phyloP scores from a whole-genome alignment of 2,888 invertebrate genomes.

The Myopa testacea region DNA sequence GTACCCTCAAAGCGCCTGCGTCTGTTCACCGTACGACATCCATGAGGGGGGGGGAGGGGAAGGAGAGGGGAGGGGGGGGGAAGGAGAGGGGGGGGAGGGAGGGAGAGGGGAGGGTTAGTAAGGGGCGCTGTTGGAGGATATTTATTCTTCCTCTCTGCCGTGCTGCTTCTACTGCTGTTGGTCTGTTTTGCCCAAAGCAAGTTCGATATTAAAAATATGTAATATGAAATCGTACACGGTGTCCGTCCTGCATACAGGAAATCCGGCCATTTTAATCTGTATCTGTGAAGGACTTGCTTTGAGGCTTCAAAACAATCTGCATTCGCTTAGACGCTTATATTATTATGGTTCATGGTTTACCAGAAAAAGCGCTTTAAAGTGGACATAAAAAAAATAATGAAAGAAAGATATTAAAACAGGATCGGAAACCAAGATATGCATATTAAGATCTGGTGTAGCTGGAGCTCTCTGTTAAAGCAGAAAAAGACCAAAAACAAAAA shows the following conservation, averaged over 20 bases:
- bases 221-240: conserved; percentile 3
- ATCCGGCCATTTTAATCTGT: conserved; percentile 36
- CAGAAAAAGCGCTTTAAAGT: too few species aligned
- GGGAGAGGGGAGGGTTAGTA: too few species aligned
- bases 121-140: not conserved
- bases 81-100: too few species aligned
- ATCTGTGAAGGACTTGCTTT: conserved; percentile 24
- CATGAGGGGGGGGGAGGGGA: too few species aligned
- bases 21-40: not conserved
- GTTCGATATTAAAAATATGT: not conserved
- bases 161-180: not conserved
- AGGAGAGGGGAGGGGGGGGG: too few species aligned
- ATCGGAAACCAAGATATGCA: too few species aligned
- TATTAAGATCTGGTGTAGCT: too few species aligned
- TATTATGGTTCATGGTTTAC: not conserved
- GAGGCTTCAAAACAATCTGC: not conserved
- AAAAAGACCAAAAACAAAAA: too few species aligned
- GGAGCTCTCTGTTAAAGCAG: too few species aligned
- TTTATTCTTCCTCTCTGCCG: not conserved
- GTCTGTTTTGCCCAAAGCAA: not conserved
- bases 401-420: too few species aligned
- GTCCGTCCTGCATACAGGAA: conserved; percentile 18
- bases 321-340: not conserved
- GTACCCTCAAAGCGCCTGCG: conserved; percentile 15
- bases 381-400: too few species aligned